phyloP scores from a whole-genome alignment of 2,797 vertebrate genomes.

The Hydrophis major region DNA sequence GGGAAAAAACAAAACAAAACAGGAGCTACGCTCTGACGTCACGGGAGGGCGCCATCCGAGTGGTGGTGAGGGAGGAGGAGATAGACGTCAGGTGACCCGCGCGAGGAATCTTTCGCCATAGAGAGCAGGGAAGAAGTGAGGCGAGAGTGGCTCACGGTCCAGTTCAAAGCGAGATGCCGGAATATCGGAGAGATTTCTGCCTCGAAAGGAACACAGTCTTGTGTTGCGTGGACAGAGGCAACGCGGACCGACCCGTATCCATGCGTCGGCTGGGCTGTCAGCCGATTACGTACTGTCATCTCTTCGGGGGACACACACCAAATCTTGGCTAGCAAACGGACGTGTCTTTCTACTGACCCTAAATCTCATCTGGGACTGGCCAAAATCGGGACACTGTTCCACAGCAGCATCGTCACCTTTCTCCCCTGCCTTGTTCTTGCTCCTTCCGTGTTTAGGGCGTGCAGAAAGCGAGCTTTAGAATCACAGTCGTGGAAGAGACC shows the following conservation, averaged over 20 bases:
- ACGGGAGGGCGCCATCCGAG: background rate
- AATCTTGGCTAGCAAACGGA: background rate
- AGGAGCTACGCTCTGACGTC: background rate
- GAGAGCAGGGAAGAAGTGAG: background rate
- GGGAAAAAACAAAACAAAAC: fast-evolving
- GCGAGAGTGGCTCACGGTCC: background rate
- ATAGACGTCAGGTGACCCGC: no score
- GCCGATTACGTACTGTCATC: background rate
- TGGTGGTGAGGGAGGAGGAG: background rate
- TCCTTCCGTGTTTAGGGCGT: background rate
- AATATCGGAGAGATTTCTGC: background rate
- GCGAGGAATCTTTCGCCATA: background rate
- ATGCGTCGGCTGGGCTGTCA: background rate
- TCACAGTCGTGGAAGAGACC: background rate
- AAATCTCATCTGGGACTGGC: background rate
- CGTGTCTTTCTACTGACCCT: background rate
- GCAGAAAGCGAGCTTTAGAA: background rate
- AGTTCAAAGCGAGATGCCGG: background rate
- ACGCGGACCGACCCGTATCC: background rate
- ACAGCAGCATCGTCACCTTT: background rate
- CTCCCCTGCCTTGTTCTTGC: background rate
- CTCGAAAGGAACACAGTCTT: background rate
- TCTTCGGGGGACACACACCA: background rate
- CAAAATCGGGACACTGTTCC: background rate
- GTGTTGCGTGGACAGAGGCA: background rate